phyloP scores from a whole-genome alignment of 2,888 invertebrate genomes.

The Trichogramma evanescens region DNA sequence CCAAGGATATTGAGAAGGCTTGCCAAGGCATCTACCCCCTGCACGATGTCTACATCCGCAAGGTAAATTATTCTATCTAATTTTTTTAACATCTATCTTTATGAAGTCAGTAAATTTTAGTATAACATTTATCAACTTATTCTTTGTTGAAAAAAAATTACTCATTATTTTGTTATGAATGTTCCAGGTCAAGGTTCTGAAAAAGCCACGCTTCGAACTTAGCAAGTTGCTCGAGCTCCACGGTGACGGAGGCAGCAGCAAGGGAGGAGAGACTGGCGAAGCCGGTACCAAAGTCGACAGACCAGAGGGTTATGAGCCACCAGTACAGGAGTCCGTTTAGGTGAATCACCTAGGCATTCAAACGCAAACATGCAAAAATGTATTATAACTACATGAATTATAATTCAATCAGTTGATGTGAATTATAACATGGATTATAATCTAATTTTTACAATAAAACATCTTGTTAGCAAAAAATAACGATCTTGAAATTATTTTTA shows the following conservation, averaged over 20 bases:
- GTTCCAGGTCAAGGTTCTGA: conserved; percentile 86
- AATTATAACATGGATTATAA: too few species aligned
- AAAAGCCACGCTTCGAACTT: conserved; percentile 96
- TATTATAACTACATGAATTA: too few species aligned
- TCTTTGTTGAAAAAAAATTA: neutral
- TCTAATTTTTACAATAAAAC: too few species aligned
- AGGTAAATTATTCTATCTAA: conserved; percentile 53
- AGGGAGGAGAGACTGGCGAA: conserved; percentile 63
- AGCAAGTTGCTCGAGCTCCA: conserved; percentile 93
- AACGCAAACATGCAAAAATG: too few species aligned
- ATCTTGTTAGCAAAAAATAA: too few species aligned
- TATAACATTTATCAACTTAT: too few species aligned
- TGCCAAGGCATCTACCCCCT: conserved; percentile 96
- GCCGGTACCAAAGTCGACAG: conserved; percentile 79
- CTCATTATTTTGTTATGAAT: neutral
- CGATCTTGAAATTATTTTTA: too few species aligned
- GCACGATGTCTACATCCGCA: conserved; percentile 96
- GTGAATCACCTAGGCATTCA: neutral
- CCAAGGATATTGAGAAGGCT: conserved; percentile 97
- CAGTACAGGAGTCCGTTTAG: conserved; percentile 93
- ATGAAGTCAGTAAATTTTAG: too few species aligned
- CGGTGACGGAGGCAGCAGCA: conserved; percentile 69
- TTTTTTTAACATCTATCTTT: too few species aligned
- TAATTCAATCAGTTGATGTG: too few species aligned
- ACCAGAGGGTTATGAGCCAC: conserved; percentile 96